These are phyloP conservation scores for Paedocypris sp. DNA, from an alignment of 2,113 vertebrate species.

Conservation along the genomic window DNA sequence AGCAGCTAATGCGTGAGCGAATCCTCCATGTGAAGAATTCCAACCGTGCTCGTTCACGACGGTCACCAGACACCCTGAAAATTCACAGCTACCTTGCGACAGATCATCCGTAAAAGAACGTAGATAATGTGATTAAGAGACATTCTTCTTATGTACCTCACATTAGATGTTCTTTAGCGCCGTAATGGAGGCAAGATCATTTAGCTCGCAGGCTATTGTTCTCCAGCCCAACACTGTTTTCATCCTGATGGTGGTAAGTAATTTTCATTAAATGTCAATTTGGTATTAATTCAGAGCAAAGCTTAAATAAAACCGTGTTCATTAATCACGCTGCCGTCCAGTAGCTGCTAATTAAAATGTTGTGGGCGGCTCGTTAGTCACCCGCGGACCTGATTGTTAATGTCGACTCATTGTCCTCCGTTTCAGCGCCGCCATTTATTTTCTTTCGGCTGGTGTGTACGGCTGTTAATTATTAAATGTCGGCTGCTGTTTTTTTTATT, in stretches of 20 bases:
- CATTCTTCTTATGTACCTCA: slow-evolving; percentile 28
- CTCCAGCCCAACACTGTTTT: slow-evolving; percentile 48
- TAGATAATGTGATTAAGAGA: slow-evolving; percentile 5
- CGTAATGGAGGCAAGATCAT: slow-evolving; percentile 14
- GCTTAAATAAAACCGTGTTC: slow-evolving; percentile 71
- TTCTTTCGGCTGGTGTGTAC: slow-evolving; percentile 69
- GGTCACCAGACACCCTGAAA: too few species aligned
- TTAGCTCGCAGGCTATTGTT: slow-evolving; percentile 20
- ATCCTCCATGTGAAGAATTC: too few species aligned
- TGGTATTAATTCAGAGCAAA: slow-evolving; percentile 72
- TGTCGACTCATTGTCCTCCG: slow-evolving; percentile 69
- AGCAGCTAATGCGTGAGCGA: too few species aligned
- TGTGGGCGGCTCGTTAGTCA: slow-evolving; percentile 68
- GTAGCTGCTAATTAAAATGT: slow-evolving; percentile 72
- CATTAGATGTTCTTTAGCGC: slow-evolving; percentile 21
- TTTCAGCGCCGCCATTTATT: slow-evolving; percentile 64
- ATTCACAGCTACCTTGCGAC: too few species aligned
- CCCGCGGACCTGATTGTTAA: slow-evolving; percentile 70
- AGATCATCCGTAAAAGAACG: too few species aligned
- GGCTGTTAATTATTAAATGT: slow-evolving; percentile 67
- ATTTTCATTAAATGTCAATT: slow-evolving; percentile 78
- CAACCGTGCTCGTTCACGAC: too few species aligned
- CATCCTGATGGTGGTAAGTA: slow-evolving; percentile 65
- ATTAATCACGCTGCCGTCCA: slow-evolving; percentile 70
- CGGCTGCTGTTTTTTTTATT: too few species aligned